These are phyloP conservation scores for Nycticryphes semicollaris DNA, from an alignment of 2,113 vertebrate species.

Conservation along the genomic window DNA sequence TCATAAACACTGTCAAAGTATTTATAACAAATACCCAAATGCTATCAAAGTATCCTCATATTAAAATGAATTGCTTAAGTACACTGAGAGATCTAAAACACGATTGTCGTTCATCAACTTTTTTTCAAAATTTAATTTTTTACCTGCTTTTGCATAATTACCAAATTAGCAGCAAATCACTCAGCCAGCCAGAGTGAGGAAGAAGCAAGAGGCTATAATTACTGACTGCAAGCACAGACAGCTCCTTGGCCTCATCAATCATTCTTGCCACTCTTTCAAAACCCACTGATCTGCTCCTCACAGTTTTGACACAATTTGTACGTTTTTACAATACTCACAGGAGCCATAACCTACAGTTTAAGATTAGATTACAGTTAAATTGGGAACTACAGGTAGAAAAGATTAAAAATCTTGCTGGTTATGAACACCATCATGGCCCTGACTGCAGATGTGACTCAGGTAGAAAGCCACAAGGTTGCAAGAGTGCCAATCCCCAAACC, in stretches of 20 bases:
- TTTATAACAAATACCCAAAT: background rate
- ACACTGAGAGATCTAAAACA: background rate
- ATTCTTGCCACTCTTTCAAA: background rate
- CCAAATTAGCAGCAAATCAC: background rate
- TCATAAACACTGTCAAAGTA: background rate
- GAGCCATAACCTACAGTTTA: background rate
- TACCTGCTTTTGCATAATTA: background rate
- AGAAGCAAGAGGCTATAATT: background rate
- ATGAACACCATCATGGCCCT: background rate
- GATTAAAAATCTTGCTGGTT: background rate
- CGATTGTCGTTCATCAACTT: background rate
- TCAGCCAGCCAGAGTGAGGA: background rate
- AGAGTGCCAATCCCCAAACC: background rate
- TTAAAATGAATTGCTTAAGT: background rate
- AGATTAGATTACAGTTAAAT: background rate
- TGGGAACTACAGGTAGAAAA: background rate
- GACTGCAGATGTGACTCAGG: background rate
- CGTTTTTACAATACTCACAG: background rate
- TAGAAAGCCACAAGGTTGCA: background rate
- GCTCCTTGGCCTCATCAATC: background rate
- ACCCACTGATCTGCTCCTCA: background rate
- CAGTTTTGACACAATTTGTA: background rate
- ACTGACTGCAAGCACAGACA: background rate
- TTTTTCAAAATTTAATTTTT: background rate
- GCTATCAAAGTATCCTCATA: background rate